Conservation (phyloP, 2,113 vertebrate genomes). For the Holacanthus passer region DNA sequence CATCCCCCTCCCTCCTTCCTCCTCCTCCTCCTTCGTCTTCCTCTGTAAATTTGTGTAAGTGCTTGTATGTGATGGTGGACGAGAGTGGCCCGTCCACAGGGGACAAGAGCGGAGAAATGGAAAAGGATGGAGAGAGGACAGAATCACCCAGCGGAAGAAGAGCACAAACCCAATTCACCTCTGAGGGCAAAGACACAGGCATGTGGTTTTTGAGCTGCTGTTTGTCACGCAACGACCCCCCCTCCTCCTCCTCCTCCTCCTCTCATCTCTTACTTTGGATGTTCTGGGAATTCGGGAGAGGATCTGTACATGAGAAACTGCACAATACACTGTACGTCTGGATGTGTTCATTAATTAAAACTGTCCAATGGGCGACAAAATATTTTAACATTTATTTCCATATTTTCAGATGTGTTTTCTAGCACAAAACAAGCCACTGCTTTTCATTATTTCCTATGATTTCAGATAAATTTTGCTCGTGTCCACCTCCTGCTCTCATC, state of each 20-base stretch:
- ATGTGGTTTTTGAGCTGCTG: conserved; percentile 37
- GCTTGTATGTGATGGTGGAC: conserved; percentile 48
- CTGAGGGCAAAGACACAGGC: conserved; percentile 30
- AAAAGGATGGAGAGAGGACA: conserved; percentile 46
- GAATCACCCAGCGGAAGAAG: conserved; percentile 57
- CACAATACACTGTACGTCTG: neutral
- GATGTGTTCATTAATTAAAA: conserved; percentile 1
- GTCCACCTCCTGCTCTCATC: neutral
- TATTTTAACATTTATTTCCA: neutral
- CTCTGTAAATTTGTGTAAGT: conserved; percentile 51
- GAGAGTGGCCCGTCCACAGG: conserved; percentile 50
- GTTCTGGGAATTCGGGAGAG: conserved; percentile 27
- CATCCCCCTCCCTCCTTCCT: neutral
- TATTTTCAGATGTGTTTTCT: too few relatives aligned
- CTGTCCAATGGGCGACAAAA: neutral
- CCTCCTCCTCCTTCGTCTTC: neutral
- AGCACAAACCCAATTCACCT: conserved; percentile 55
- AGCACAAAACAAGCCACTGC: neutral
- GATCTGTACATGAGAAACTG: neutral
- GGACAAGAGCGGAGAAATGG: conserved; percentile 34
- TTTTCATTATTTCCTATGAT: neutral
- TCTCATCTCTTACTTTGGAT: neutral
- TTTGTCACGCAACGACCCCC: conserved; percentile 60
- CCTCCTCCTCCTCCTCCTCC: neutral
- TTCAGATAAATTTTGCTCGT: neutral